Conservation (phyloP, 2,797 vertebrate genomes). For the Eospalax fontanierii region DNA sequence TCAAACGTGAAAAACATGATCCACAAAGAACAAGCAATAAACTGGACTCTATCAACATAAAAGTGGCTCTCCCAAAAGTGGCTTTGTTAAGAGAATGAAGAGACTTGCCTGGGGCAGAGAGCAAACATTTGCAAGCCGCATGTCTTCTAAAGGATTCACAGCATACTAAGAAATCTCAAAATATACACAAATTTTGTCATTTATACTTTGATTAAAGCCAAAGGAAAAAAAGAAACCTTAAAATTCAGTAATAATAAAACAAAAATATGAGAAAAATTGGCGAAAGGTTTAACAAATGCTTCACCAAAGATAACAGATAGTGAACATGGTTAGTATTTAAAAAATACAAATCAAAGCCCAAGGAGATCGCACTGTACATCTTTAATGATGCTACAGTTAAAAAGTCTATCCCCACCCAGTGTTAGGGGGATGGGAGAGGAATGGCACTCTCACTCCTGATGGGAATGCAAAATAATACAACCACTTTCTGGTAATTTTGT, state of each 20-base stretch:
- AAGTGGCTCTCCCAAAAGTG: background rate
- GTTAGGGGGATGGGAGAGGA: background rate
- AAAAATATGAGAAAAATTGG: too few relatives aligned
- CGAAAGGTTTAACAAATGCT: too few relatives aligned
- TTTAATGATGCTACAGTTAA: background rate
- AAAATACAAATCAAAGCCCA: background rate
- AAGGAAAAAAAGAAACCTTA: background rate
- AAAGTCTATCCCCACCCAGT: background rate
- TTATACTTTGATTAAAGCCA: background rate
- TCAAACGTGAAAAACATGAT: background rate
- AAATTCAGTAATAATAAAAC: too few relatives aligned
- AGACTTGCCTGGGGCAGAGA: too few relatives aligned
- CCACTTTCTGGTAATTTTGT: background rate
- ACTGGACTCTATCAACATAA: background rate
- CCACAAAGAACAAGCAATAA: background rate
- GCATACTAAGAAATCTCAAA: background rate
- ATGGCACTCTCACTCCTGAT: background rate
- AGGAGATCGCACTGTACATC: background rate
- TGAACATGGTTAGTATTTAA: background rate
- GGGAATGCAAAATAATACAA: background rate
- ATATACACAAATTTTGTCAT: background rate
- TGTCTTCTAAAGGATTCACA: background rate
- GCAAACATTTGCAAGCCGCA: too few relatives aligned
- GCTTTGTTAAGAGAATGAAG: background rate
- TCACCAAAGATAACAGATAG: too few relatives aligned